A percentile compares a stretch with the other conserved stretches of the same genome.
These are phyloP conservation scores for Drosophila nr. perissopoda DNA, from an alignment of 2,888 invertebrate genomes.

Conservation along the genomic window DNA sequence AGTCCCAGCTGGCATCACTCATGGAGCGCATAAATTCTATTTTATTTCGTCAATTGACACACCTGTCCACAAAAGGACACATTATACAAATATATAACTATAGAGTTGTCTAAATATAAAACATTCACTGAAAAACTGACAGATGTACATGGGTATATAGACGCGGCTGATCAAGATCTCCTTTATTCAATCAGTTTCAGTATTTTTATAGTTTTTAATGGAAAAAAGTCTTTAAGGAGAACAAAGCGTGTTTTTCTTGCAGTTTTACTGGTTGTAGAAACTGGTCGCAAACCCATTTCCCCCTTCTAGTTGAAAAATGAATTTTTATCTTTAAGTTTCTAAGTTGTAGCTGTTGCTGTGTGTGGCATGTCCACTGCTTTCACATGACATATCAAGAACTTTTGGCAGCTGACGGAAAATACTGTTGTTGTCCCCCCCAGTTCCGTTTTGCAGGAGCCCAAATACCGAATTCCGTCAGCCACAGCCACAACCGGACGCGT, in stretches of 20 bases:
- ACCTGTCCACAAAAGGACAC: slow-evolving; percentile 2
- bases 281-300: background rate
- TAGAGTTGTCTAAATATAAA: background rate
- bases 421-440: slow-evolving; percentile 3
- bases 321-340: slow-evolving; percentile 5
- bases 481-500: slow-evolving; percentile 5
- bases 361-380: slow-evolving; percentile 25
- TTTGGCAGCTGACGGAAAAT: slow-evolving; percentile 25
- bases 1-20: slow-evolving; percentile 22
- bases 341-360: slow-evolving; percentile 3
- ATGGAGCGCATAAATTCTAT: background rate
- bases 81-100: slow-evolving; percentile 1
- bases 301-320: background rate
- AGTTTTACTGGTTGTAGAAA: background rate
- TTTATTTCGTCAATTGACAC: slow-evolving; percentile 16
- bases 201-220: background rate
- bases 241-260: background rate
- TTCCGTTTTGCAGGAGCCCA: slow-evolving; percentile 32
- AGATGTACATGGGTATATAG: no score
- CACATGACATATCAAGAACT: slow-evolving; percentile 44
- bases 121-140: background rate
- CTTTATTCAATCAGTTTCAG: no score
- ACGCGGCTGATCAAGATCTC: background rate
- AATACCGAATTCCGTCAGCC: slow-evolving; percentile 16
- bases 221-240: background rate